Base-by-base conservation (phyloP, 2,113 vertebrate genomes). In the Vombatus ursinus region DNA sequence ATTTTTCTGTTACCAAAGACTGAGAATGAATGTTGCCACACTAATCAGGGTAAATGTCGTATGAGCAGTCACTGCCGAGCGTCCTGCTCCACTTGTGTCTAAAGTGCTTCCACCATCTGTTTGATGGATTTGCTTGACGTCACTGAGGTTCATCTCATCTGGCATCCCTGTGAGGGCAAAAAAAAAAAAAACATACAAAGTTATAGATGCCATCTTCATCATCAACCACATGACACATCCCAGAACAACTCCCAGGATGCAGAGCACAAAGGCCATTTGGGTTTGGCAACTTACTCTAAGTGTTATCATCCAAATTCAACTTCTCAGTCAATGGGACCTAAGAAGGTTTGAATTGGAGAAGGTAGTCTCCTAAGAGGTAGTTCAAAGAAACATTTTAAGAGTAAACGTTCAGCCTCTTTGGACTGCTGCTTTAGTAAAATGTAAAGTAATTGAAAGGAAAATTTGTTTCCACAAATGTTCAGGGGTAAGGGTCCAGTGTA, bases 101-200 rank as follows among this genome's bases (percentile, higher is more conserved):
- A 97, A 97, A 95, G 95, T 90, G 93, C 52, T 96, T 96, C 94
- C 97, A 53, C 91, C 24, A 0, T 94, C 96, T 95, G 94, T 95
- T 93, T 97, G 97, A 97, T 97, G 97, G 94, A 98, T 97, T 97
- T 97, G 96, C 57, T 98, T 98, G 92, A 98, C 92, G 11, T 98
- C 99, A 92, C 96, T 98, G 98, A 98, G 94, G 97, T 98, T 98
- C 93, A 0, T 97, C 95, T 98, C 98, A 89, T 98, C 98, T 84
- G 98, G 98, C 95, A 98, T 96, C 98, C 98, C 98, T 99, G 98
- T 93, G 97, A 97, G 98, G 97, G 96, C 95, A 44, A 98, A 98
- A 97, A 95, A 96, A 97, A 97, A 61, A 94, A 98, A 94, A 98
- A 97, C 98, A 95, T 95, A 97, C 3, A 95, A 25, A 7, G n/a